Base-by-base conservation (phyloP, 2,797 vertebrate species). In the Typhlichthys eigenmanni region DNA sequence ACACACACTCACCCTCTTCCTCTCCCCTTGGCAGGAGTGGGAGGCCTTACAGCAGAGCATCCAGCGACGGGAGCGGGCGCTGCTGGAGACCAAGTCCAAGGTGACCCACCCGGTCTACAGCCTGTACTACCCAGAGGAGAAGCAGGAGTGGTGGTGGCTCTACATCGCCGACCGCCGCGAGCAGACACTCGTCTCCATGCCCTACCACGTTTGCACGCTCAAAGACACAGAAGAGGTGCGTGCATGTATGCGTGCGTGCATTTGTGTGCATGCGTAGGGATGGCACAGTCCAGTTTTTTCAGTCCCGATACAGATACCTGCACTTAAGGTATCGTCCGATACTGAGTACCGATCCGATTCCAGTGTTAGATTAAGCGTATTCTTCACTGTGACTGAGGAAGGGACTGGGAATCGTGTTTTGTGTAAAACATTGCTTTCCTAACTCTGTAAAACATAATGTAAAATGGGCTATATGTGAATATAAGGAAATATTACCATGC, bases 121-220 rank as follows among this genome's bases (percentile, higher is more conserved):
- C 89, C 92, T 98, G 56, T 97, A 95, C 88, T 99, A 95, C 81
- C 95, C 98, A 0, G 97, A 99, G 92, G 97, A 99, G 92, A 99
- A 99, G 82, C 97, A 99, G 73, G 97, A 99, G 85, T 99, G 98
- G 98, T 99, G 98, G 98, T 99, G 98, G 98, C 93, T 99, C 29
- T 99, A 99, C 88, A 98, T 99, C 49, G 96, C 96, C 12, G 98
- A 99, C 79, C 94, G 95, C 82, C 92, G 94, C 71, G 96, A 98
- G 47, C 97, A 98, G 84, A 95, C 95, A 1, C 91, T 99, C 60
- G 94, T 99, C 89, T 98, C 96, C 75, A 98, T 98, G 96, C 98
- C 98, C 29, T 96, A 95, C 86, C 97, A 98, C 0, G 96, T 99
- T 79, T 99, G 97, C 87, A 98, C 98, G 3, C 91, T 99, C 71